phyloP scores from a whole-genome alignment of 2,888 invertebrate species.

The Eupithecia pulchellata region DNA sequence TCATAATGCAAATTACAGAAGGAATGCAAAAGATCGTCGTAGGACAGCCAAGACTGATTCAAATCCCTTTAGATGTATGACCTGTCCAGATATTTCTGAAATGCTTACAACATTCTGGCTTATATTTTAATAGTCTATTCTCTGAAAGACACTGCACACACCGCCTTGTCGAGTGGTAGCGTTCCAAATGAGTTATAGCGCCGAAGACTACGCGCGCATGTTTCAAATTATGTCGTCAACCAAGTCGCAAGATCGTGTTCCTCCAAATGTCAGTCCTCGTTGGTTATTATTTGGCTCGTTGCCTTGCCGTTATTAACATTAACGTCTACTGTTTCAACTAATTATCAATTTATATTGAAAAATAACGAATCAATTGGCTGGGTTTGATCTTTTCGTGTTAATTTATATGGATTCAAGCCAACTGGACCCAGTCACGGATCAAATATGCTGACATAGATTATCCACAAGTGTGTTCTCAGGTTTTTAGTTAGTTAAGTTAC shows the following conservation, averaged over 20 bases:
- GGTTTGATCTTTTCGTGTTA: not conserved
- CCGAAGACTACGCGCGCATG: constrained; percentile 64
- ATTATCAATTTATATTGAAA: constrained; percentile 49
- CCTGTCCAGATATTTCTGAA: constrained; percentile 26
- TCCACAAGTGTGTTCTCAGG: not conserved
- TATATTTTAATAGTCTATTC: constrained; percentile 34
- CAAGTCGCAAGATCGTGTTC: constrained; percentile 66
- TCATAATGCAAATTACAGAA: constrained; percentile 10
- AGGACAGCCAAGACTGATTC: constrained; percentile 22
- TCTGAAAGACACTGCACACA: constrained; percentile 42
- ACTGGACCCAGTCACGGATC: not conserved
- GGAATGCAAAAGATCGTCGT: constrained; percentile 11
- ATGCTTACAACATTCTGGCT: constrained; percentile 28
- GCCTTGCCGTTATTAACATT: constrained; percentile 70
- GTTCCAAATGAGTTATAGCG: constrained; percentile 65
- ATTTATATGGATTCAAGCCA: not conserved
- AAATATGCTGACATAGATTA: not conserved
- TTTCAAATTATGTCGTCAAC: constrained; percentile 77
- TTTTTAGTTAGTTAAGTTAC: not conserved
- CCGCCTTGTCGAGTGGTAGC: constrained; percentile 51
- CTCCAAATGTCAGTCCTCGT: constrained; percentile 70
- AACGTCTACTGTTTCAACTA: constrained; percentile 56
- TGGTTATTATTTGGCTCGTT: constrained; percentile 78
- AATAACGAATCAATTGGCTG: constrained; percentile 37
- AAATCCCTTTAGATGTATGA: constrained; percentile 28